Conservation (phyloP, 2,888 invertebrate species). For the Venustoraphidia nigricollis region DNA sequence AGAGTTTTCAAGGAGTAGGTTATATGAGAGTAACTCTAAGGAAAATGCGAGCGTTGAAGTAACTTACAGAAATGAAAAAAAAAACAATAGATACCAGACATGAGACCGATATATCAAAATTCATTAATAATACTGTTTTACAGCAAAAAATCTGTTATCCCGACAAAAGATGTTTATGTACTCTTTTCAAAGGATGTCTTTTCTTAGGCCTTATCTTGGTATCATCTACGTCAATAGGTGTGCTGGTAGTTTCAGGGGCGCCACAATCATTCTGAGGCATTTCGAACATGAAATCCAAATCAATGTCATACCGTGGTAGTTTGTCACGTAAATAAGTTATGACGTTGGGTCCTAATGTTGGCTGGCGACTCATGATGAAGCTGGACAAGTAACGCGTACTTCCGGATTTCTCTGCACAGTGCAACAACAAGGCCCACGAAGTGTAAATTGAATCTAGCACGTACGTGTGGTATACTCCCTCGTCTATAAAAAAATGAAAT, state of each 20-base stretch:
- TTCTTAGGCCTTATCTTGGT: too few species aligned
- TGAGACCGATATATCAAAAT: too few species aligned
- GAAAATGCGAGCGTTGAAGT: too few species aligned
- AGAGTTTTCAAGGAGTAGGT: too few species aligned
- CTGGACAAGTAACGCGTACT: slow-evolving; percentile 69
- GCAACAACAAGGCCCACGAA: slow-evolving; percentile 68
- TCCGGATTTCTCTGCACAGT: slow-evolving; percentile 71
- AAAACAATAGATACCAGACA: too few species aligned
- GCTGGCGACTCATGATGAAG: slow-evolving; percentile 56
- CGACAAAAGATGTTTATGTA: too few species aligned
- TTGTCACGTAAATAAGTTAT: slow-evolving; percentile 64
- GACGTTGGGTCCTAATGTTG: slow-evolving; percentile 45
- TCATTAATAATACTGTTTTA: too few species aligned
- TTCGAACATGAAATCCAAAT: slow-evolving; percentile 67
- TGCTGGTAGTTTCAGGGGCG: slow-evolving; percentile 17
- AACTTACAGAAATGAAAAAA: too few species aligned
- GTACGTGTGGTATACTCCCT: slow-evolving; percentile 78
- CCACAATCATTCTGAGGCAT: slow-evolving; percentile 60
- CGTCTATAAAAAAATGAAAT: slow-evolving; percentile 38
- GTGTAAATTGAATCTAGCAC: slow-evolving; percentile 72
- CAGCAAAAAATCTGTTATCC: too few species aligned
- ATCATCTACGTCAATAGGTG: neutral
- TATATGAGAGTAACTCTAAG: too few species aligned
- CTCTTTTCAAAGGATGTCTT: too few species aligned
- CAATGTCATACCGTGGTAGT: slow-evolving; percentile 67